Conservation (phyloP, 2,113 vertebrate species). For the Aegotheles bennettii region DNA sequence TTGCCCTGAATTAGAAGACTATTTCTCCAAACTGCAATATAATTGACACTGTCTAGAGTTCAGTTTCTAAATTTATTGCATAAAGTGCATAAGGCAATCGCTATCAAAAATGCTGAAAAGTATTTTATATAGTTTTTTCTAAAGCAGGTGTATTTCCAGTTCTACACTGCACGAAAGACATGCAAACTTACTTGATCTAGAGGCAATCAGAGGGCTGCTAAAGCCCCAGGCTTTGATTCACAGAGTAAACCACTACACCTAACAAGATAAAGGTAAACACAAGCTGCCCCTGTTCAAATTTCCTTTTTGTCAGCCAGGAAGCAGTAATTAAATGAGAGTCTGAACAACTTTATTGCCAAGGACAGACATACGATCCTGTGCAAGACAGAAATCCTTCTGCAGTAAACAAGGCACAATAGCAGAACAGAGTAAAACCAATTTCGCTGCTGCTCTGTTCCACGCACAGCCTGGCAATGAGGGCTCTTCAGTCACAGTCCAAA, state of each 20-base stretch:
- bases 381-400: neutral
- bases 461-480: neutral
- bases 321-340: neutral
- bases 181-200: neutral
- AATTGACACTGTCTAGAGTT: neutral
- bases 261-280: neutral
- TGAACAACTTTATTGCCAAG: neutral
- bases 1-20: neutral
- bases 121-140: neutral
- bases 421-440: neutral
- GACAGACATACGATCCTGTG: neutral
- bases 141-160: neutral
- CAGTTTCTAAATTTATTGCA: neutral
- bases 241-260: neutral
- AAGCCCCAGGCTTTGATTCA: neutral
- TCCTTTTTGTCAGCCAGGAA: neutral
- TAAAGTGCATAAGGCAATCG: neutral
- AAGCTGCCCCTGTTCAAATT: neutral
- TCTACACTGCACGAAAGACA: neutral
- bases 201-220: neutral
- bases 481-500: neutral
- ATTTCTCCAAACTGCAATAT: neutral
- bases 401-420: neutral
- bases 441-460: neutral
- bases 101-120: neutral